Evolutionary conservation across 2,797 vertebrate species (phyloP), one percentile per base, ranked within the genome.

Genomic region (Phoebastria nigripes): DNA sequence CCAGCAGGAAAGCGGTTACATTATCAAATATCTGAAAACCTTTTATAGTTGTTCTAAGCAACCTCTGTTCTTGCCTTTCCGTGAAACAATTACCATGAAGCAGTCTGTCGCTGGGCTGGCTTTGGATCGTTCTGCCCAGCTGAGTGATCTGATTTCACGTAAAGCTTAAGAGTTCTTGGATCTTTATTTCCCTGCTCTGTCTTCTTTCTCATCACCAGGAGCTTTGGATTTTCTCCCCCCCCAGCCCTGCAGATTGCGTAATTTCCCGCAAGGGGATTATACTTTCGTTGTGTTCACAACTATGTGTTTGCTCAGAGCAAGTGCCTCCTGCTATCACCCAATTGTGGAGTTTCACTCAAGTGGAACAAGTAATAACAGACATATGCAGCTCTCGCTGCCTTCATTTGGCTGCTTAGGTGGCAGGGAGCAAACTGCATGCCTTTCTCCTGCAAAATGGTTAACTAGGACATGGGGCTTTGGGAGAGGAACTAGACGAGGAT

Each of bases 101-200:
- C 69, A 12, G 70, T 51, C 16, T 7, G 69, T 80, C 0, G 0
- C 47, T 41, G 70, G 35, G 35, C 72, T 84, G 54, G 37, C 76
- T 94, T 24, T 42, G 82, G 70, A 74, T 79, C 25, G 39, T 76
- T 96, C 77, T 90, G 88, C 88, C 29, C 56, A 24, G 54, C 52
- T 88, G 94, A 84, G 70, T n/a, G 79, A 76, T 69, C 63, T 31
- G 91, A 87, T 92, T 70, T 80, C 73, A 72, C 85, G 90, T 66
- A 63, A 88, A 92, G 54, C 90, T 89, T 21, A 8, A 8, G 55
- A 62, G 52, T 61, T 86, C 90, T 92, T 79, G 0, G 0, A 19
- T 95, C 90, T 95, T 95, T 85, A 90, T 96, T 97, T 94, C 70
- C 58, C 56, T 93, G 66, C 90, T 84, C 73, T 29, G 81, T 70